Evolutionary conservation across 2,888 invertebrate species (phyloP).

Genomic region (Odontothrips loti): DNA sequence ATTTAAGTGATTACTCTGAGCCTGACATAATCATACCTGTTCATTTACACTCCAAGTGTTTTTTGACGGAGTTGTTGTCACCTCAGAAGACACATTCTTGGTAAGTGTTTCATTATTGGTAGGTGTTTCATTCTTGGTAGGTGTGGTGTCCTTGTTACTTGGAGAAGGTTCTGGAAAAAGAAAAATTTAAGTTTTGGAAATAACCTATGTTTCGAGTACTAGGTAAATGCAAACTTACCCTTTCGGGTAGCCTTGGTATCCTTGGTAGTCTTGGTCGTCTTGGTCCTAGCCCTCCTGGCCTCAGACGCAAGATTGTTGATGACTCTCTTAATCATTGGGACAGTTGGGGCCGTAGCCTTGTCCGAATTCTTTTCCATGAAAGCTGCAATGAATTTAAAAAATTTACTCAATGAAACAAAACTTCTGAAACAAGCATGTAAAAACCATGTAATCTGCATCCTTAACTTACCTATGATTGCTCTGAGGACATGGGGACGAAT

Average conservation of each 20-base stretch:
- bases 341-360: background rate
- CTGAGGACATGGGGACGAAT: too few relatives aligned
- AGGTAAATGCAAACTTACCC: background rate
- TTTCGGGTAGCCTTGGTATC: background rate
- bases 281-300: background rate
- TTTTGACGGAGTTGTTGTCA: background rate
- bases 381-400: background rate
- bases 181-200: background rate
- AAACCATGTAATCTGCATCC: too few relatives aligned
- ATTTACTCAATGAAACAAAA: background rate
- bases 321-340: background rate
- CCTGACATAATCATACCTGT: background rate
- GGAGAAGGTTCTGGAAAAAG: background rate
- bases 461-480: too few relatives aligned
- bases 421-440: too few relatives aligned
- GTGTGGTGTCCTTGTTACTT: too few relatives aligned
- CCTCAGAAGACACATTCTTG: background rate
- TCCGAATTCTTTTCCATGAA: background rate
- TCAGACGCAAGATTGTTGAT: background rate
- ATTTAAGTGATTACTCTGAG: background rate
- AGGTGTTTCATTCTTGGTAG: background rate
- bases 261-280: too few relatives aligned
- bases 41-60: background rate
- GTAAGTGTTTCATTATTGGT: background rate
- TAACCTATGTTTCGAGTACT: background rate